phyloP scores from a whole-genome alignment of 2,113 vertebrate genomes.

The Rafetus swinhoei region DNA sequence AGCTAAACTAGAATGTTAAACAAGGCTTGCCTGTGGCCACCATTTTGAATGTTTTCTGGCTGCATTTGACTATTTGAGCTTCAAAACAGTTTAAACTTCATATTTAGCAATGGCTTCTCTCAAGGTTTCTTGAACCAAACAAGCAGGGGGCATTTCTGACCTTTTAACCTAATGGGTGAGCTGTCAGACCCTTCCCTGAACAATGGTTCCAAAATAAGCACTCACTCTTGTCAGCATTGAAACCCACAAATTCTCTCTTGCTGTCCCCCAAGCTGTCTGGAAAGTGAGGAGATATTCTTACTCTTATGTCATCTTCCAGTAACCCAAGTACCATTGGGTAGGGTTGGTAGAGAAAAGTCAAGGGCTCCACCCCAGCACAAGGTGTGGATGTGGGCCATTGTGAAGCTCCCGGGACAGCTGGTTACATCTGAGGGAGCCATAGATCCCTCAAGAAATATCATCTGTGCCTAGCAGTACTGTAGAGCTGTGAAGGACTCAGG shows the following conservation, averaged over 20 bases:
- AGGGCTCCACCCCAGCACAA: rapidly evolving
- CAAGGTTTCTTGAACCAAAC: background rate
- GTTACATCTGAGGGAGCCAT: background rate
- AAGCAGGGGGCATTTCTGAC: background rate
- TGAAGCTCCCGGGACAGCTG: background rate
- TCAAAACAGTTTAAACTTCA: constrained; percentile 24
- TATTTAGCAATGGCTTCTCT: background rate
- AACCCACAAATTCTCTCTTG: background rate
- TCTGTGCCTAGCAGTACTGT: rapidly evolving
- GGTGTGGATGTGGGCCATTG: background rate
- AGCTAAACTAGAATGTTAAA: constrained; percentile 55
- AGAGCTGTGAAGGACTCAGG: background rate
- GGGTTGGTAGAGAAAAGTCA: background rate
- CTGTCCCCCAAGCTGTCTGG: background rate
- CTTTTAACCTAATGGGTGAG: background rate
- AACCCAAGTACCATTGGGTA: background rate
- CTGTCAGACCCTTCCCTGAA: background rate
- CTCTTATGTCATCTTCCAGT: background rate
- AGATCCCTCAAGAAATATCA: background rate
- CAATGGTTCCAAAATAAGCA: rapidly evolving
- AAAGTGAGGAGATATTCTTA: background rate
- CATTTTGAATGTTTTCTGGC: background rate
- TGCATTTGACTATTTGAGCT: constrained; percentile 12
- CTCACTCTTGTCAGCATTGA: background rate
- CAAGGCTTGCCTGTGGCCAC: background rate